Percentiles rank a stretch among this genome's conserved stretches.
phyloP scores from a whole-genome alignment of 2,797 vertebrate genomes.

The Cryptoblepharus egeriae region DNA sequence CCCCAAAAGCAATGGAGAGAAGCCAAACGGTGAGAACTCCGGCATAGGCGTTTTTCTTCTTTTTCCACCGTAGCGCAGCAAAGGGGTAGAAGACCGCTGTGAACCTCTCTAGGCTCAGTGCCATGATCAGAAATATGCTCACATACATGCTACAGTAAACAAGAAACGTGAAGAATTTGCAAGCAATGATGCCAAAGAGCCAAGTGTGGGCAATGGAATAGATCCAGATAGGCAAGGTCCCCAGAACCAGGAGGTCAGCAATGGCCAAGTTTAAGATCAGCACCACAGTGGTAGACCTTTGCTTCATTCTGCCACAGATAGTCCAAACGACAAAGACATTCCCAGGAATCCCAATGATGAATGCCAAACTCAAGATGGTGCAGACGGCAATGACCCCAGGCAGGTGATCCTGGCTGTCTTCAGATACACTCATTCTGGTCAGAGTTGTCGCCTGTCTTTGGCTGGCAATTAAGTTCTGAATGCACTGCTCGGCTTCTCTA shows the following conservation, averaged over 20 bases:
- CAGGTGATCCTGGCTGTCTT: neutral
- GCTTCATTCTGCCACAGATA: conserved; percentile 81
- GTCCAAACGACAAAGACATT: conserved; percentile 89
- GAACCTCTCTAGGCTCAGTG: conserved; percentile 87
- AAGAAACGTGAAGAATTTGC: conserved; percentile 82
- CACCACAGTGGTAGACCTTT: conserved; percentile 83
- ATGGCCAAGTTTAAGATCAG: conserved; percentile 86
- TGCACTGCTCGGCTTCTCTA: neutral
- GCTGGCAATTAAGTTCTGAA: neutral
- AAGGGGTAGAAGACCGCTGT: conserved; percentile 85
- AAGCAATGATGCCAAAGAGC: conserved; percentile 79
- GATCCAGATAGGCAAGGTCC: conserved; percentile 90
- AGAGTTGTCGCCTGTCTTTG: neutral
- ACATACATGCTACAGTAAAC: conserved; percentile 88
- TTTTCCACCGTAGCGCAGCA: conserved; percentile 78
- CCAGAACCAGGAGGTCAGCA: conserved; percentile 86
- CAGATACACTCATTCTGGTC: conserved; percentile 47
- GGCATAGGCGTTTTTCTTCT: conserved; percentile 73
- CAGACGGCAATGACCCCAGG: conserved; percentile 66
- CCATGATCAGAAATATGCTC: conserved; percentile 87
- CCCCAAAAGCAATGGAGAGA: conserved; percentile 80
- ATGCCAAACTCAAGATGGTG: conserved; percentile 82
- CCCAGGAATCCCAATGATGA: conserved; percentile 83
- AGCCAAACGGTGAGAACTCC: conserved; percentile 80
- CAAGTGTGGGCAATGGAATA: conserved; percentile 83